These are phyloP conservation scores for Sarcophaga peregrina DNA, from an alignment of 1,140 invertebrate genomes.

Conservation along the genomic window DNA sequence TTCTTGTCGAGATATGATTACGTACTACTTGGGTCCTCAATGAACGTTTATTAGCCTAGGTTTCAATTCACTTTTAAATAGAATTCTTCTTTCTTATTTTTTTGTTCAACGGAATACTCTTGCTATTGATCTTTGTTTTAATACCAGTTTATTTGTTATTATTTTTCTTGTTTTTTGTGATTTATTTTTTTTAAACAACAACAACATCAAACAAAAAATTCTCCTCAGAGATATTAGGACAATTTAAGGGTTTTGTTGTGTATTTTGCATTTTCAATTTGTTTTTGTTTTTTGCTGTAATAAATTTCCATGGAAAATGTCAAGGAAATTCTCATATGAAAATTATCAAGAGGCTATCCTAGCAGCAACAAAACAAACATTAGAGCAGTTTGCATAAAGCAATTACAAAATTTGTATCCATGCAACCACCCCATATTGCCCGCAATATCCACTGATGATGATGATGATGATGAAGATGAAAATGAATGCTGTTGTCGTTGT, in stretches of 20 bases:
- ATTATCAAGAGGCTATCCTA: not conserved
- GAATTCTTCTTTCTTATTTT: no score
- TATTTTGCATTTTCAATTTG: not conserved
- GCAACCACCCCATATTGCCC: not conserved
- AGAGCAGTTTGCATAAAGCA: not conserved
- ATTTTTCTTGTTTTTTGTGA: not conserved
- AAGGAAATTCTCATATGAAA: constrained; percentile 27
- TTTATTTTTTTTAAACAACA: not conserved
- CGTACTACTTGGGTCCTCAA: no score
- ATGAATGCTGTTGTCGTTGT: not conserved
- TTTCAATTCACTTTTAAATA: no score
- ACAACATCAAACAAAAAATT: constrained; percentile 13
- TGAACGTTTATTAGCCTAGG: no score
- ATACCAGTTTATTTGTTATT: not conserved
- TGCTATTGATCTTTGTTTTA: not conserved
- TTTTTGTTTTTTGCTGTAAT: not conserved
- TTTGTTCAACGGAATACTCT: no score
- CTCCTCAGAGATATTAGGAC: not conserved
- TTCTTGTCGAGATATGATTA: no score
- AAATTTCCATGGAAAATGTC: constrained; percentile 32
- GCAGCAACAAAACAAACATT: not conserved
- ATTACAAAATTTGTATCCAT: not conserved
- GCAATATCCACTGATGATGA: not conserved
- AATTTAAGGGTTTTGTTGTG: not conserved
- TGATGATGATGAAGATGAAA: not conserved